Evolutionary conservation across 2,888 invertebrate genomes (phyloP), one percentile per base, ranked within the genome.

Genomic region (Leptinotarsa tumamoca): DNA sequence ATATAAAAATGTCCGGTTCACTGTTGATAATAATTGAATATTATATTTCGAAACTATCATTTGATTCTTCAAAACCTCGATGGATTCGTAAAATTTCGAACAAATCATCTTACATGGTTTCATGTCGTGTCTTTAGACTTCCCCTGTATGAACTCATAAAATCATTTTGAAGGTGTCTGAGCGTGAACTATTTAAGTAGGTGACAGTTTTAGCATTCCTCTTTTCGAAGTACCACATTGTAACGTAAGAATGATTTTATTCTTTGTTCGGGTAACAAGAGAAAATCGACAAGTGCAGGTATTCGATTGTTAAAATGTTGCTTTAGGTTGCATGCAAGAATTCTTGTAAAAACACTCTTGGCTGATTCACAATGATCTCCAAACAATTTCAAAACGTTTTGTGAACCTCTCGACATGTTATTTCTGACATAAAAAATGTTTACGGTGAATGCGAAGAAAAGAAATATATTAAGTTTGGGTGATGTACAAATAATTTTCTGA

Each of bases 171-270:
- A 81, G 79, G 82, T 81, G 83, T 82, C 81, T 81, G 73, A 79
- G 80, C 81, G 82, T 81, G 82, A 82, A 83, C 82, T 80, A 72
- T 79, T 74, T 76, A 72, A 78, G 78, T 56, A 56, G 56, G 43
- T 80, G 81, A 82, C 83, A 83, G 81, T 83, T 82, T 83, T 82
- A 73, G 81, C 76, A 83, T 83, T 83, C 82, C 78, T 78, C 58
- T 70, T 23, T 74, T 75, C 76, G 73, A 79, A 80, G 80, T 78
- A 78, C 79, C 75, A 70, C 73, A 83, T 80, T 82, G 81, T 81
- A 72, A 67, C 43, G 75, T 66, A 79, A 83, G 81, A 83, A 83
- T 81, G 76, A 78, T 74, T 74, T 79, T 77, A 76, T 77, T 71
- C 72, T 81, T 83, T 83, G 83, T 83, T 77, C 74, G 51, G 50